These are phyloP conservation scores for Ctenopoma kingsleyae DNA, from an alignment of 2,797 vertebrate genomes.

Conservation along the genomic window DNA sequence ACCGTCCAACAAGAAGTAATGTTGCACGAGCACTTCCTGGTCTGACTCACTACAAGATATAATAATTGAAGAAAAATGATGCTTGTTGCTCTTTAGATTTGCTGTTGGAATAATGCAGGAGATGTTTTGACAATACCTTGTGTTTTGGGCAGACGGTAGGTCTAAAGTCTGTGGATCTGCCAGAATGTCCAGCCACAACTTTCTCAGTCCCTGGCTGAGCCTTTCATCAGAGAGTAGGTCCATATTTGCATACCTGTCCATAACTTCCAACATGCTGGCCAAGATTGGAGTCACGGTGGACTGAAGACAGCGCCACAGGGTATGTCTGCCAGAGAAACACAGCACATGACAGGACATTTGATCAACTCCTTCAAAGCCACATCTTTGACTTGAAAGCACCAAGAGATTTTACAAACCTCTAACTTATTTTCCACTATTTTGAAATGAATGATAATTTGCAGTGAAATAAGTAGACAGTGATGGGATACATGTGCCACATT, in stretches of 20 bases:
- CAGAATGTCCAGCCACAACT: conserved; percentile 84
- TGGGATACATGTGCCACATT: not conserved
- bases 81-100: not conserved
- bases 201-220: conserved; percentile 60
- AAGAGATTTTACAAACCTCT: not conserved
- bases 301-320: conserved; percentile 84
- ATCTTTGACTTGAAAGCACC: not conserved
- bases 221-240: conserved; percentile 67
- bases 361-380: not conserved
- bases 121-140: conserved; percentile 59
- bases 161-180: conserved; percentile 74
- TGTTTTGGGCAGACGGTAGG: conserved; percentile 52
- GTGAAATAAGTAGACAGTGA: not conserved
- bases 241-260: conserved; percentile 82
- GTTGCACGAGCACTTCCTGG: conserved; percentile 78
- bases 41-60: conserved; percentile 60
- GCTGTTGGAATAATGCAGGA: not conserved
- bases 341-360: not conserved
- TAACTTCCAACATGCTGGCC: conserved; percentile 74
- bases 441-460: not conserved
- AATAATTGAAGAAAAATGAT: not conserved
- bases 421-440: not conserved
- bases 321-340: conserved; percentile 69
- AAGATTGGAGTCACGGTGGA: conserved; percentile 74
- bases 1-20: conserved; percentile 65